A percentile compares a stretch with the other conserved stretches of the same genome.
Conservation (phyloP, 2,888 invertebrate genomes). For the Sussaba pulchella region DNA sequence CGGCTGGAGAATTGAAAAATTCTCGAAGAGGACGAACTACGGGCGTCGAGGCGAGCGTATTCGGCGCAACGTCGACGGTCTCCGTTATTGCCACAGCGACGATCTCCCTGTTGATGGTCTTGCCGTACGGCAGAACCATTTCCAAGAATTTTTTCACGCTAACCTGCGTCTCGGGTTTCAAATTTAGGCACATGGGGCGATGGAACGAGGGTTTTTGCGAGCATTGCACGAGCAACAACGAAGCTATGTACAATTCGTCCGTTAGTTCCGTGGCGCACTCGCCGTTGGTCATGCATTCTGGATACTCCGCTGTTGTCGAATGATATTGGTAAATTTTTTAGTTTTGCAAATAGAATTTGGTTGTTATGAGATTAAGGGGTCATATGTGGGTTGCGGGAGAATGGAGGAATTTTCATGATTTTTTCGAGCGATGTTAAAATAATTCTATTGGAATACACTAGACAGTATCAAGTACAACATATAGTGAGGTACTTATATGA, state of each 20-base stretch:
- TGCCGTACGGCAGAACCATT: conserved; percentile 85
- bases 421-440: too few species aligned
- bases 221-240: conserved; percentile 85
- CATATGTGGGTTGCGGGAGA: too few species aligned
- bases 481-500: too few species aligned
- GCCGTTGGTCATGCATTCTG: conserved; percentile 83
- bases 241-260: conserved; percentile 85
- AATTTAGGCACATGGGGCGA: conserved; percentile 86
- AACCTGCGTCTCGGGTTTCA: conserved; percentile 86
- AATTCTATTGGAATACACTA: too few species aligned
- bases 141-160: conserved; percentile 86
- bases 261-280: conserved; percentile 76
- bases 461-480: too few species aligned
- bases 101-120: conserved; percentile 84
- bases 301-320: conserved; percentile 82
- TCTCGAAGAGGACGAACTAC: conserved; percentile 72
- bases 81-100: conserved; percentile 84
- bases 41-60: conserved; percentile 70
- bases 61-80: conserved; percentile 67
- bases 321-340: conserved; percentile 25
- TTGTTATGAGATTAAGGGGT: too few species aligned
- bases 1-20: conserved; percentile 79
- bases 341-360: not conserved
- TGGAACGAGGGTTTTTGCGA: conserved; percentile 86
- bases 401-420: too few species aligned